Conservation (phyloP, 2,888 invertebrate species). For the Pterostichus niger region DNA sequence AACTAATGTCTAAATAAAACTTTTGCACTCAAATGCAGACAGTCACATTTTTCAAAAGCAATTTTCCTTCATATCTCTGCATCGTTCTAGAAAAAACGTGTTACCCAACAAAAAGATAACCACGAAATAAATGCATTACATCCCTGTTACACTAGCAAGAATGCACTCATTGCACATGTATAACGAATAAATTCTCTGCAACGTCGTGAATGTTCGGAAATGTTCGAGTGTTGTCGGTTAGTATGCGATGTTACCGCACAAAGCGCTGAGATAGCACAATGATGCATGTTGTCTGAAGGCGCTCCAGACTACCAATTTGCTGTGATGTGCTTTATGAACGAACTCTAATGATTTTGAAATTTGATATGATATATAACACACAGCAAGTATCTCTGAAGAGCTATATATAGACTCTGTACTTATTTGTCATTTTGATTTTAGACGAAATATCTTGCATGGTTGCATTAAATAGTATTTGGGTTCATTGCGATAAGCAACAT, state of each 20-base stretch:
- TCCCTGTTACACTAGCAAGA: not conserved
- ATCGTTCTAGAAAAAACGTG: too few relatives aligned
- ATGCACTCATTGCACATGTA: not conserved
- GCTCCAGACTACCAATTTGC: slow-evolving; percentile 16
- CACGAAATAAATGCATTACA: not conserved
- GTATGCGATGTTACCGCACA: slow-evolving; percentile 3
- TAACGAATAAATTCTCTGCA: not conserved
- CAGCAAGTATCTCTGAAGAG: not conserved
- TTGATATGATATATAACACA: not conserved
- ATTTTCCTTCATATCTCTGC: too few relatives aligned
- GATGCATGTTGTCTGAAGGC: slow-evolving; percentile 15
- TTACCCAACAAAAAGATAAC: not conserved
- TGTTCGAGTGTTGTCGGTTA: not conserved
- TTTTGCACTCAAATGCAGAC: too few relatives aligned
- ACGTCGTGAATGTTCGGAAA: not conserved
- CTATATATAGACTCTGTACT: not conserved
- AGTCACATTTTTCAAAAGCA: too few relatives aligned
- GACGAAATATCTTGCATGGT: too few relatives aligned
- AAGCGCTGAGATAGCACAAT: slow-evolving; percentile 8
- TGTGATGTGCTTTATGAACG: slow-evolving; percentile 2
- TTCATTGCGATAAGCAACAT: too few relatives aligned
- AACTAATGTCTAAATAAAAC: too few relatives aligned
- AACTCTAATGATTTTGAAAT: slow-evolving; percentile 12
- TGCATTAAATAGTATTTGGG: too few relatives aligned
- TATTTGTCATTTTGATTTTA: not conserved